Evolutionary conservation across 1,140 invertebrate genomes (phyloP).

Genomic region (Adoxophyes honmai): DNA sequence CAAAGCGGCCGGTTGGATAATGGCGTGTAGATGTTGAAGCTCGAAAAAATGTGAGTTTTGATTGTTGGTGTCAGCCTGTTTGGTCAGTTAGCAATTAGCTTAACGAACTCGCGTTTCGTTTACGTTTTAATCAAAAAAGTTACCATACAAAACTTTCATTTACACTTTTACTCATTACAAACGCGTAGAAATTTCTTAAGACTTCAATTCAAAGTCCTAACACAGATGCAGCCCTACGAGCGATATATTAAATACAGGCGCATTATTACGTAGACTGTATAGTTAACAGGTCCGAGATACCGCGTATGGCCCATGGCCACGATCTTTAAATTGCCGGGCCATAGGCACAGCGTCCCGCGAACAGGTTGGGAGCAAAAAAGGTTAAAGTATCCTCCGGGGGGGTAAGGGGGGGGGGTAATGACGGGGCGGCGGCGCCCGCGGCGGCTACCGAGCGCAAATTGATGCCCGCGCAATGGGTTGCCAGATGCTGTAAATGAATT

Average conservation of each 20-base stretch:
- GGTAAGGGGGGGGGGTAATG: slow-evolving; percentile 47
- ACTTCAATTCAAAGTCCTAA: background rate
- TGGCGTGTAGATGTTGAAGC: background rate
- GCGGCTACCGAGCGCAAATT: slow-evolving; percentile 72
- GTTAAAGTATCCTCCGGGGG: slow-evolving; percentile 66
- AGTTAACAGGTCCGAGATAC: slow-evolving; percentile 51
- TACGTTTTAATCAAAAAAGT: too few relatives aligned
- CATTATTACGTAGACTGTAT: slow-evolving; percentile 22
- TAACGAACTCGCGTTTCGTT: background rate
- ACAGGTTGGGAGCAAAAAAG: slow-evolving; percentile 76
- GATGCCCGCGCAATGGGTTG: slow-evolving; percentile 39
- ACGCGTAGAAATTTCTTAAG: too few relatives aligned
- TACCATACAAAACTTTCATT: too few relatives aligned
- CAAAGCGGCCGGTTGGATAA: background rate
- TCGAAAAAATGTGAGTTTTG: too few relatives aligned
- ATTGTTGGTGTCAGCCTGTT: background rate
- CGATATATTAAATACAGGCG: slow-evolving; percentile 20
- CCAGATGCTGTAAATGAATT: too few relatives aligned
- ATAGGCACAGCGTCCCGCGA: slow-evolving; percentile 55
- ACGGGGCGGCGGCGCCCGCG: slow-evolving; percentile 70
- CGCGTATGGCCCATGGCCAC: slow-evolving; percentile 65
- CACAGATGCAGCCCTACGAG: slow-evolving; percentile 2
- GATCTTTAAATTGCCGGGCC: slow-evolving; percentile 61
- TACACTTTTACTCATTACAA: too few relatives aligned
- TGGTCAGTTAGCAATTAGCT: background rate